A percentile compares a stretch with the other conserved stretches of the same genome.
Conservation (phyloP, 2,113 vertebrate species). For the Phocoena phocoena region DNA sequence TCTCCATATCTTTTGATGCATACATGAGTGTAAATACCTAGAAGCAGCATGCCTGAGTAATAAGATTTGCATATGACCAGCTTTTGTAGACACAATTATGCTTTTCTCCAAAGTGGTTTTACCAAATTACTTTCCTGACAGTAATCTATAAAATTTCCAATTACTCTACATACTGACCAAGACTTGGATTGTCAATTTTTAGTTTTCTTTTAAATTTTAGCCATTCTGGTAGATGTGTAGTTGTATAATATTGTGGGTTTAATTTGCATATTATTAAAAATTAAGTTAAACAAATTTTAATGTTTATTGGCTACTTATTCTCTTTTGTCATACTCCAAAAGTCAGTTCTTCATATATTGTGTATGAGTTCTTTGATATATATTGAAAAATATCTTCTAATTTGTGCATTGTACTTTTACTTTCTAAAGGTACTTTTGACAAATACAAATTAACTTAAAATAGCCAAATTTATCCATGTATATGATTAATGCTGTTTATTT, state of each 20-base stretch:
- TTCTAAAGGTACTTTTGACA: neutral
- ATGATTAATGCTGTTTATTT: neutral
- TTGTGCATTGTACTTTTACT: neutral
- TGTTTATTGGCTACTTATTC: neutral
- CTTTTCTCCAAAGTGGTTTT: neutral
- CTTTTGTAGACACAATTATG: neutral
- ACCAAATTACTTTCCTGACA: neutral
- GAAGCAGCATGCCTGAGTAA: neutral
- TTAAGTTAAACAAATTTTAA: neutral
- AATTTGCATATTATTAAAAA: neutral
- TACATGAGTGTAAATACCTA: neutral
- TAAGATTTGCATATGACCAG: neutral
- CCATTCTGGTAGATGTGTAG: neutral
- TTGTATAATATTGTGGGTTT: neutral
- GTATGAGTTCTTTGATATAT: neutral
- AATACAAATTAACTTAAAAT: neutral
- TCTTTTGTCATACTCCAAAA: neutral
- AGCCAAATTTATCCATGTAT: neutral
- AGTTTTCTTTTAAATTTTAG: neutral
- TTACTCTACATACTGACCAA: neutral
- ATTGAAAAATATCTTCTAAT: neutral
- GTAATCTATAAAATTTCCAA: neutral
- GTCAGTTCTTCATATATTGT: neutral
- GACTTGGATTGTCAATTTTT: neutral
- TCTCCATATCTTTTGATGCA: neutral